Evolutionary conservation across 2,797 vertebrate species (phyloP), one percentile per base, ranked within the genome.

Genomic region (Pitangus sulphuratus): DNA sequence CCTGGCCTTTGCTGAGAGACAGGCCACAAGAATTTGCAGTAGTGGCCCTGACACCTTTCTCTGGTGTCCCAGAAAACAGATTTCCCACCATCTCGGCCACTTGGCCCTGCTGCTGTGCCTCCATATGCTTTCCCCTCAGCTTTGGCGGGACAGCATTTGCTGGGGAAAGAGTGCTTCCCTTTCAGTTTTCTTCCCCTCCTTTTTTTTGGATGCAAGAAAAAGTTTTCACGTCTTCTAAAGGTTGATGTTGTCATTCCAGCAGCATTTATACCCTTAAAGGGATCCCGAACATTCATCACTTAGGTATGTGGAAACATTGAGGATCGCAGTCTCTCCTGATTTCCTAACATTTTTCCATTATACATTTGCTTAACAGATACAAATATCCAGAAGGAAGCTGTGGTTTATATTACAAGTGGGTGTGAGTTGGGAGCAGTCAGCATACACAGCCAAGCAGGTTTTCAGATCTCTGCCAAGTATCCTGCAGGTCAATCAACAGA

Each of bases 371-470:
- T 88, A 75, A 61, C 50, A 91, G 69, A 81, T 44, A 71, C 25
- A 14, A 69, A 76, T 70, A 92, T 37, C 47, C 77, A 79, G 70
- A 82, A 79, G 77, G 86, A 94, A 94, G 39, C 40, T 86, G 74
- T 42, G 65, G 69, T 79, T 94, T 87, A 54, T 54, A 47, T 65
- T 79, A 69, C 42, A 45, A 65, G 57, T 54, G 54, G 54, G 72
- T 58, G 50, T 81, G 72, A 86, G 58, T 7, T 71, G 6, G 69
- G 57, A 92, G 37, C 84, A 68, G 79, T 33, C 65, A 71, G 65
- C 66, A 71, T 35, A 76, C 26, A 50, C 31, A 89, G 74, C 30
- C 50, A 91, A 87, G 50, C 71, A 88, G 54, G 61, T 79, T 75
- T 90, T 60, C 65, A 51, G 50, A 75, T 61, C 39, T 75, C 65